Base-by-base conservation (phyloP, 2,113 vertebrate genomes). In the Gadus macrocephalus region DNA sequence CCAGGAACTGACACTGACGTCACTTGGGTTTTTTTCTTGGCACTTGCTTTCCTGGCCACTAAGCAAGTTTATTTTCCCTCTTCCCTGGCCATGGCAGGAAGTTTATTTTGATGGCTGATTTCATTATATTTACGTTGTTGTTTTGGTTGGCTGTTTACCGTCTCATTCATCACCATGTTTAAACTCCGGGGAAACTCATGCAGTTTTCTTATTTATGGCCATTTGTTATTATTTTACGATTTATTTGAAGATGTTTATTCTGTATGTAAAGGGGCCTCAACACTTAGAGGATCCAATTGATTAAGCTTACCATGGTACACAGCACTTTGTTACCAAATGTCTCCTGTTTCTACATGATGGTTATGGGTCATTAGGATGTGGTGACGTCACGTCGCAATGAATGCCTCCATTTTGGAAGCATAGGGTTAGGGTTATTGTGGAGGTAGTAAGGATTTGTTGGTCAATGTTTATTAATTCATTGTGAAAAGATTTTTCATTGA, bases 81-180 rank as follows among this genome's bases (percentile, higher is more conserved):
- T 83, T 28, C 80, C 74, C 58, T 17, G 66, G 79, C 76, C 72
- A 68, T 68, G 67, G 80, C 86, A 91, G 90, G 90, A 93, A 91
- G 88, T 91, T 89, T 91, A 90, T 87, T 85, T 84, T 87, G 79
- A 81, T 74, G 79, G 80, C 84, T 92, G 88, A 90, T 92, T 92
- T 78, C 85, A 82, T 15, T 31, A 15, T 86, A 87, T 91, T 89
- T 90, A 88, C 81, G 5, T 72, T 78, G 64, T 53, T 83, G 83
- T 84, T 88, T 72, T 76, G 42, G 42, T 69, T 60, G 74, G 73
- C 68, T 60, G 62, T 87, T 92, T 87, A 83, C 80, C 89, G 78
- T 65, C 65, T 84, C 82, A 74, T 76, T 86, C 80, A 70, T 83
- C 86, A 74, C 79, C 5, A 66, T 86, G 81, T 91, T 95, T 90